Base-by-base conservation (phyloP, 2,797 vertebrate genomes). In the Hippopotamyrus pictus region DNA sequence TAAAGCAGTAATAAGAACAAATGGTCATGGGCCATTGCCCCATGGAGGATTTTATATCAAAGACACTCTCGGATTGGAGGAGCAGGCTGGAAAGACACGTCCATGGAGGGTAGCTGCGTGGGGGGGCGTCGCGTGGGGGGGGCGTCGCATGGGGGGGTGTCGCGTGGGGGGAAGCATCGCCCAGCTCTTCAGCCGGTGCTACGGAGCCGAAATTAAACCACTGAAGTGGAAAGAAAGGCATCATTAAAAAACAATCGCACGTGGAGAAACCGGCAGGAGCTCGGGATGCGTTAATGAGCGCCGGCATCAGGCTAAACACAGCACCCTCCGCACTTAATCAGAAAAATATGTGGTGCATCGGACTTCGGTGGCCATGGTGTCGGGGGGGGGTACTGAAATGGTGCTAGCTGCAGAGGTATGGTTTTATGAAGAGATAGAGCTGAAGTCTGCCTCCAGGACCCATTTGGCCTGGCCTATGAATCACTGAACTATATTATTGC, bases 1-100 rank as follows among this genome's bases (percentile, higher is more conserved):
- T 97, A 96, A 96, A 95, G 93, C 92, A 94, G 93, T 98, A 98
- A 99, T 98, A 97, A 97, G 97, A 98, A 97, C 96, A 96, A 97
- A 98, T 97, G 96, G 96, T 96, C 93, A 96, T 94, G 95, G 96
- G 91, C 96, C 96, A 97, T 97, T 96, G 96, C 94, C 93, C n/a
- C 94, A 90, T 86, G 90, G 96, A 97, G 97, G 97, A 97, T 97
- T 96, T 84, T 84, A 84, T 51, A 84, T 84, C 46, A 86, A 33
- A 86, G 51, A 12, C 22, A 9, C 51, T 57, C 29, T 84, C 29
- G 33, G 17, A 86, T 37, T 57, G 12, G 25, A n/a, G 93, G 95
- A 95, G 11, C 5, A 12, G 62, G 48, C 46, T 92, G 88, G 95
- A 95, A 95, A 96, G 95, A 96, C 96, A 96, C 94, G 96, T 96